These are phyloP conservation scores for Agrotis clavis DNA, from an alignment of 2,888 invertebrate species.

Conservation along the genomic window DNA sequence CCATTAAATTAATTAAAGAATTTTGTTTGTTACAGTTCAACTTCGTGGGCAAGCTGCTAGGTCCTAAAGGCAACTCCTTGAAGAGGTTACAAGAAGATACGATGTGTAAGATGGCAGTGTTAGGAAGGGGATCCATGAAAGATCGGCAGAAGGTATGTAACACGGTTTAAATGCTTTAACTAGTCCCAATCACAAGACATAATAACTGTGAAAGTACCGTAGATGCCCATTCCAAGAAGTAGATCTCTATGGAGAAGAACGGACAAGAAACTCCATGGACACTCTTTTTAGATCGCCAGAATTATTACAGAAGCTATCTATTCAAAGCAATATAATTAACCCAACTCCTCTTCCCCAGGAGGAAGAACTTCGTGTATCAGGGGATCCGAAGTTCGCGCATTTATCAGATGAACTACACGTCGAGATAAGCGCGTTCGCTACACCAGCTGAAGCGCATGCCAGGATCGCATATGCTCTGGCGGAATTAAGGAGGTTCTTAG, in stretches of 20 bases:
- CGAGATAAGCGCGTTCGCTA: constrained; percentile 97
- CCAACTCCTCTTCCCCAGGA: constrained; percentile 91
- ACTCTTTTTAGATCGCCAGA: too few species aligned
- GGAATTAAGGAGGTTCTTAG: constrained; percentile 95
- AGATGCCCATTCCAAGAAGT: too few species aligned
- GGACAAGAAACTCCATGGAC: too few species aligned
- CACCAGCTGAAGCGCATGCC: constrained; percentile 97
- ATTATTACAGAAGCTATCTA: too few species aligned
- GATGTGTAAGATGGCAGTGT: constrained; percentile 98
- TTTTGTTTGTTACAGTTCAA: constrained; percentile 94
- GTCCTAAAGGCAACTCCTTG: constrained; percentile 98
- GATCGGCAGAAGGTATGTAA: constrained; percentile 95
- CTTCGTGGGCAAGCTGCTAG: constrained; percentile 98
- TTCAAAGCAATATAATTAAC: too few species aligned
- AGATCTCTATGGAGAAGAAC: too few species aligned
- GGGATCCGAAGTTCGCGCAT: constrained; percentile 98
- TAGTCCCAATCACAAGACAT: too few species aligned
- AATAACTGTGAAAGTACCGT: too few species aligned
- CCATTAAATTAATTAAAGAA: not conserved
- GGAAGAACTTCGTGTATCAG: constrained; percentile 96
- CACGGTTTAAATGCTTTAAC: too few species aligned
- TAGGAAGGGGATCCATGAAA: constrained; percentile 98
- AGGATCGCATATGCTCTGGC: constrained; percentile 96
- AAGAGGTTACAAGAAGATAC: constrained; percentile 98
- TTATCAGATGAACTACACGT: constrained; percentile 97